phyloP scores from a whole-genome alignment of 2,113 vertebrate species.

The Misgurnus anguillicaudatus region DNA sequence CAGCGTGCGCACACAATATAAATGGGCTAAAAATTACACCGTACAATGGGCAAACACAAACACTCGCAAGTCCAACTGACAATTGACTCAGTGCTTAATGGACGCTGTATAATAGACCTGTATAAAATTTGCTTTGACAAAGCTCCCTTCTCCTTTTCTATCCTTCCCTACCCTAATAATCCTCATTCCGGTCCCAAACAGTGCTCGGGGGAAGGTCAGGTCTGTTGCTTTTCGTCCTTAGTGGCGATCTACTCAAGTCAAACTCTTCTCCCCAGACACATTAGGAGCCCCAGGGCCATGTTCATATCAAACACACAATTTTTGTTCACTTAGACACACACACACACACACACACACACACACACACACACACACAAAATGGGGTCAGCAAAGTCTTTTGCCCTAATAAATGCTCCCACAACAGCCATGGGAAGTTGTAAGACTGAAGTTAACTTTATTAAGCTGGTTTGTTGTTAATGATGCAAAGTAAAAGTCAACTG shows the following conservation, averaged over 20 bases:
- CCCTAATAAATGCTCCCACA: not conserved
- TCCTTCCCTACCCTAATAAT: not conserved
- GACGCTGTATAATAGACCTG: not conserved
- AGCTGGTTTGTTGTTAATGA: not conserved
- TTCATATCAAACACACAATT: not conserved
- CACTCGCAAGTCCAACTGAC: not conserved
- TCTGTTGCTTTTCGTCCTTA: constrained; percentile 31
- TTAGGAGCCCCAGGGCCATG: not conserved
- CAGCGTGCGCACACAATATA: not conserved
- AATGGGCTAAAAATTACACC: not conserved
- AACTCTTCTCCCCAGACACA: constrained; percentile 25
- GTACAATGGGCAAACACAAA: not conserved
- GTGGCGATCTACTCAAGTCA: not conserved
- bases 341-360: constrained; percentile 12
- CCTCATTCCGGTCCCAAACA: constrained; percentile 5
- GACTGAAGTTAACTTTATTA: not conserved
- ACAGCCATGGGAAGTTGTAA: not conserved
- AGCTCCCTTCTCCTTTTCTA: not conserved
- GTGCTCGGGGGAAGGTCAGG: constrained; percentile 26
- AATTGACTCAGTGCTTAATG: not conserved
- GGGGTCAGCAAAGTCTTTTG: not conserved
- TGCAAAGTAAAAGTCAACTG: too few species aligned
- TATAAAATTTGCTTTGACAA: not conserved
- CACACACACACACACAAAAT: not conserved
- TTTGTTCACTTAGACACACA: not conserved